phyloP scores from a whole-genome alignment of 2,888 invertebrate species.

The Griposia aprilina region DNA sequence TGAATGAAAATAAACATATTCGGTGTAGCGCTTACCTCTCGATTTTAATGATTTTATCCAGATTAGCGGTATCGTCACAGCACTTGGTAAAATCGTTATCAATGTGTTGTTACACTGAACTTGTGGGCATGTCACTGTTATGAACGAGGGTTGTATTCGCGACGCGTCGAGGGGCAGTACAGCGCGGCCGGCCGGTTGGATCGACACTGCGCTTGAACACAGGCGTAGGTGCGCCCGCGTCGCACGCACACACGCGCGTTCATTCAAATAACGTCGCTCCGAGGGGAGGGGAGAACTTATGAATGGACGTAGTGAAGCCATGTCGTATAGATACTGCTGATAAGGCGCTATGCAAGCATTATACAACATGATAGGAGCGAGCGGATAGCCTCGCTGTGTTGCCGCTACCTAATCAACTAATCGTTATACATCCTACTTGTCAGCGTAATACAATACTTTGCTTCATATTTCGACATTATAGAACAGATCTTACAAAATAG shows the following conservation, averaged over 20 bases:
- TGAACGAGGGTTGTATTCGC: slow-evolving; percentile 70
- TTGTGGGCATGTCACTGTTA: slow-evolving; percentile 83
- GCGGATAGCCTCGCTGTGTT: slow-evolving; percentile 66
- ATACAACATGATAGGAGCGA: slow-evolving; percentile 79
- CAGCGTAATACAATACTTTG: slow-evolving; percentile 70
- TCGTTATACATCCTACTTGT: slow-evolving; percentile 64
- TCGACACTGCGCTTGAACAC: slow-evolving; percentile 78
- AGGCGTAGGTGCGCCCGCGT: slow-evolving; percentile 82
- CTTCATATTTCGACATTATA: slow-evolving; percentile 69
- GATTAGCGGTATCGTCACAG: slow-evolving; percentile 86
- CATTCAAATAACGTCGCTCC: slow-evolving; percentile 80
- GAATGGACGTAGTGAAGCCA: slow-evolving; percentile 89
- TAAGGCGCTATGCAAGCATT: slow-evolving; percentile 84
- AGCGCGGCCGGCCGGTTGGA: slow-evolving; percentile 78
- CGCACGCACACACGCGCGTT: slow-evolving; percentile 82
- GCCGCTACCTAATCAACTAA: slow-evolving; percentile 69
- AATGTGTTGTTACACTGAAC: slow-evolving; percentile 81
- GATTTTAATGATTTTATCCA: slow-evolving; percentile 88
- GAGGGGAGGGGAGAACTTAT: slow-evolving; percentile 84
- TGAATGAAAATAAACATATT: slow-evolving; percentile 89
- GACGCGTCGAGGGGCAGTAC: slow-evolving; percentile 74
- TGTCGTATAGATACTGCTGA: slow-evolving; percentile 86
- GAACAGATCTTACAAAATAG: slow-evolving; percentile 64
- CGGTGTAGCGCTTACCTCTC: slow-evolving; percentile 83
- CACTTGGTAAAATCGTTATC: slow-evolving; percentile 79